Conservation (phyloP, 2,113 vertebrate genomes). For the Serilophus lunatus region DNA sequence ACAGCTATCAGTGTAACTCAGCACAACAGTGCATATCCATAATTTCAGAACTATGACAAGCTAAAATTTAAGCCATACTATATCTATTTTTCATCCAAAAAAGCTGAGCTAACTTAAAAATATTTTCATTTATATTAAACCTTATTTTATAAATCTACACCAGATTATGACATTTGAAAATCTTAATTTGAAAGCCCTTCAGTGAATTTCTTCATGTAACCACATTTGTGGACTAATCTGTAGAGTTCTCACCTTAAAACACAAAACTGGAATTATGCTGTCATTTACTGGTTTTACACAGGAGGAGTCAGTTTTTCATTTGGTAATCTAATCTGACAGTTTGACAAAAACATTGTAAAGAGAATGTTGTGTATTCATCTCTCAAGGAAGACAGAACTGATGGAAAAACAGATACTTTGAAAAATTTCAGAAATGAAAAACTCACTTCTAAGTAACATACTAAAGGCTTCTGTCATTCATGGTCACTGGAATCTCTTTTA, state of each 20-base stretch:
- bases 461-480: background rate
- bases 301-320: background rate
- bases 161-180: background rate
- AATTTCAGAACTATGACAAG: background rate
- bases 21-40: background rate
- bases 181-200: background rate
- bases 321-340: background rate
- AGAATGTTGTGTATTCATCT: accelerated
- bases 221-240: background rate
- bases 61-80: background rate
- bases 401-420: background rate
- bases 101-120: background rate
- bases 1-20: background rate
- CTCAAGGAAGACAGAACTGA: background rate
- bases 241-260: background rate
- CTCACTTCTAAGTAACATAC: background rate
- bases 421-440: background rate
- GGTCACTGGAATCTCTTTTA: background rate
- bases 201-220: background rate
- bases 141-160: background rate
- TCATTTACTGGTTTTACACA: background rate
- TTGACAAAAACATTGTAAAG: background rate
- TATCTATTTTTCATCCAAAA: background rate
- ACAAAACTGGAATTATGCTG: background rate
- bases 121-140: background rate